These are phyloP conservation scores for Protobothrops flavoviridis DNA, from an alignment of 2,113 vertebrate genomes.

Conservation along the genomic window DNA sequence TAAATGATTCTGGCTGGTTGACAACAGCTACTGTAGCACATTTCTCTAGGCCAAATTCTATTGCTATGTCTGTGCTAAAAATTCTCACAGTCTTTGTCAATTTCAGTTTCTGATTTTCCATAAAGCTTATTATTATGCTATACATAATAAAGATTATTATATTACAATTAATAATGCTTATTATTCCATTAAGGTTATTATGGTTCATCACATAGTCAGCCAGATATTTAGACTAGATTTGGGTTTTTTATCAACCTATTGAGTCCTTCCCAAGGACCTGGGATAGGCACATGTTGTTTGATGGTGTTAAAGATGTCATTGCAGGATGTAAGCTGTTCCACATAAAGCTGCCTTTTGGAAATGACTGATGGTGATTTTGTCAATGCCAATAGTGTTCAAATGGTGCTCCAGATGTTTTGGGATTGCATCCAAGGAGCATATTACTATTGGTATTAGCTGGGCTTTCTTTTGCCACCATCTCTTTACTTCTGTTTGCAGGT, in stretches of 20 bases:
- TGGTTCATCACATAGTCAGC: not conserved
- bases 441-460: not conserved
- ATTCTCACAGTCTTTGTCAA: no score
- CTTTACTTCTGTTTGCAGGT: not conserved
- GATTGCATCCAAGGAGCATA: not conserved
- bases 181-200: not conserved
- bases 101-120: no score
- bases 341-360: not conserved
- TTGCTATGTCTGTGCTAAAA: no score
- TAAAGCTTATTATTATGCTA: no score
- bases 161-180: not conserved
- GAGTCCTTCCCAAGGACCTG: not conserved
- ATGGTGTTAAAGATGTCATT: not conserved
- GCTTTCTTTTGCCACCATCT: not conserved
- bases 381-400: not conserved
- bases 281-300: not conserved
- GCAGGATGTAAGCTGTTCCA: not conserved
- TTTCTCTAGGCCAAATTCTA: no score
- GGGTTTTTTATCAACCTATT: not conserved
- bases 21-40: no score
- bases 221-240: not conserved
- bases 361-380: not conserved
- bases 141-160: not conserved
- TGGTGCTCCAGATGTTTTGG: not conserved
- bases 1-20: no score